Evolutionary conservation across 1,140 invertebrate genomes (phyloP), one percentile per base, ranked within the genome.

Genomic region (Sminthurides bifidus): DNA sequence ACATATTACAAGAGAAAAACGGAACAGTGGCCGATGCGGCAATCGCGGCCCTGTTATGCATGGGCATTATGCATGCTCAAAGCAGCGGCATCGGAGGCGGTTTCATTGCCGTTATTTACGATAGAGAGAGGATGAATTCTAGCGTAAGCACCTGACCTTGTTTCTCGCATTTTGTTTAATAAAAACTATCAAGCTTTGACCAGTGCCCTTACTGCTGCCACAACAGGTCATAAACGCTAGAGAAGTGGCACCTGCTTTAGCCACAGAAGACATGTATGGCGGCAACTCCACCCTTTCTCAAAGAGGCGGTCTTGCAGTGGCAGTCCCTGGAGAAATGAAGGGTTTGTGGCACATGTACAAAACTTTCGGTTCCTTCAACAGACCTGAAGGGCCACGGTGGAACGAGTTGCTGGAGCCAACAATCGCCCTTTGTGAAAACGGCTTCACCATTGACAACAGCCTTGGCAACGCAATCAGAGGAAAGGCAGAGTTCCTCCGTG

Each of bases 81-180:
- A 87, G 84, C 66, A 82, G 89, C 76, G 92, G 92, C 0, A 67
- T 92, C 1, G 91, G 91, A 3, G 92, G 92, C 43, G 90, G 88
- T 0, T 82, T 84, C 67, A 70, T 92, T 54, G 84, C 90, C 81
- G 86, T 85, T 2, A 76, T 89, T 44, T 93, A 89, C 67, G 71
- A 77, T 45, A 35, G 31, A 23, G 48, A 49, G n/a, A 60, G 59
- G 3, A 37, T 48, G 27, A 6, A 51, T 24, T 35, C 55, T 19
- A 17, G 0, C 1, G 48, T 57, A 52, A 29, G 30, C 21, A 10
- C 6, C 10, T 10, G n/a, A 35, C 10, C 10, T 10, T 10, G n/a
- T 10, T 35, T 35, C n/a, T 10, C n/a, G 33, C 10, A 35, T 10
- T 10, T 35, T 10, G n/a, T 35, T 35, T 10, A 35, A 35, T 35